Percentiles rank a stretch among this genome's conserved stretches.
Evolutionary conservation across 2,113 vertebrate species (phyloP).

Genomic region (Lipotes vexillifer): DNA sequence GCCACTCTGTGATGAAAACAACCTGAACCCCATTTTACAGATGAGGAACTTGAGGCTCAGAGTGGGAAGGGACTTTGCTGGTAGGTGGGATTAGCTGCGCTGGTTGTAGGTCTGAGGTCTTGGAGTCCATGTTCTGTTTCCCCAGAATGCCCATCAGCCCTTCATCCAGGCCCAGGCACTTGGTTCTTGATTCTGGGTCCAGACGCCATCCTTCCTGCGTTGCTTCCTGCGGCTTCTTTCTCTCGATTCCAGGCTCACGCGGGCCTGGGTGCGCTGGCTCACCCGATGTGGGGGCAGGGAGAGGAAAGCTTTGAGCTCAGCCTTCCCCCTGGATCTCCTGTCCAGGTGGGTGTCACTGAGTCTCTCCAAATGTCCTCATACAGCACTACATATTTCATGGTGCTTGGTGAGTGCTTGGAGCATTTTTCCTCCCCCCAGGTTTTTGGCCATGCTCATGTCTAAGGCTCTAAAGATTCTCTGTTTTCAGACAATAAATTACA

Average conservation of each 20-base stretch:
- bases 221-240: neutral
- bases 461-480: conserved; percentile 42
- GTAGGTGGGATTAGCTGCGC: neutral
- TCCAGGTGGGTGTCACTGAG: neutral
- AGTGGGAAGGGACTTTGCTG: neutral
- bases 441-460: conserved; percentile 5
- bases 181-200: neutral
- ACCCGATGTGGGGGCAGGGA: neutral
- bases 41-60: neutral
- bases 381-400: neutral
- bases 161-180: neutral
- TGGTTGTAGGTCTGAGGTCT: neutral
- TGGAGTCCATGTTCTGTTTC: neutral
- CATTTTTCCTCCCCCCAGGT: neutral
- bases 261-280: neutral
- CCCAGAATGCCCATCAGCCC: neutral
- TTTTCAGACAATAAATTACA: conserved; percentile 61
- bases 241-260: neutral
- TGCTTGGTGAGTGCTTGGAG: neutral
- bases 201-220: neutral
- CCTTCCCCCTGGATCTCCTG: neutral
- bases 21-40: neutral
- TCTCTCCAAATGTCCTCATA: neutral
- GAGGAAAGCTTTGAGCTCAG: neutral
- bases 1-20: neutral